Base-by-base conservation (phyloP, 1,140 invertebrate species). In the Armadillidium nasatum region DNA sequence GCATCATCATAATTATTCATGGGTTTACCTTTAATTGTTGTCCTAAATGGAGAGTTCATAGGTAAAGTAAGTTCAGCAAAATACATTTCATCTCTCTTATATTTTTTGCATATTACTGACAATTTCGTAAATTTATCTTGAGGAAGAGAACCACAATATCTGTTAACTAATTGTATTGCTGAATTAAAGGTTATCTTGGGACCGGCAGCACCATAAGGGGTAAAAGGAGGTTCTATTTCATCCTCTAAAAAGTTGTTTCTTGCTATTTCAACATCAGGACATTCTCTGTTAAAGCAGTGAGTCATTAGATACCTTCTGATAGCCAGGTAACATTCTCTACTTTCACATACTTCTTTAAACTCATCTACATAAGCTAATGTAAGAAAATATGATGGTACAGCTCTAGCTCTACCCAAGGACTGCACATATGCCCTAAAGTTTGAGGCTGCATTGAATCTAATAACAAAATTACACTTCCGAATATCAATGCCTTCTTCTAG, bases 401-500 rank as follows among this genome's bases (percentile, higher is more conserved):
- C 79, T 72, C 80, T 72, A 23, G 80, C 80, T 80, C 81, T 54
- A 9, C 80, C 81, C 74, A 74, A 80, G 22, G 79, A 81, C 6
- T 70, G 82, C 80, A 13, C 77, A 75, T 80, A 81, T 15, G 78
- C 23, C 21, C 82, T 46, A 23, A 73, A 82, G 54, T 79, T 82
- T 21, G 11, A 10, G 33, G 80, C 76, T 6, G 54, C 54, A 83
- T 94, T 91, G 84, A 92, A 92, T 46, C 89, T 87, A 21, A 94
- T 84, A 0, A 95, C 90, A 60, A 93, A 85, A 82, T 92, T 91
- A 84, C 93, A 95, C 67, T 89, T 88, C 22, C 91, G 91, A 44
- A 95, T 87, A 86, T 95, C 93, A 76, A 94, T 88, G 6, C 93
- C 93, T 86, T 94, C 93, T 85, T 95, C 93, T 22, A 95, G 84